These are phyloP conservation scores for Scaptomyza flava DNA, from an alignment of 2,888 invertebrate genomes.

Conservation along the genomic window DNA sequence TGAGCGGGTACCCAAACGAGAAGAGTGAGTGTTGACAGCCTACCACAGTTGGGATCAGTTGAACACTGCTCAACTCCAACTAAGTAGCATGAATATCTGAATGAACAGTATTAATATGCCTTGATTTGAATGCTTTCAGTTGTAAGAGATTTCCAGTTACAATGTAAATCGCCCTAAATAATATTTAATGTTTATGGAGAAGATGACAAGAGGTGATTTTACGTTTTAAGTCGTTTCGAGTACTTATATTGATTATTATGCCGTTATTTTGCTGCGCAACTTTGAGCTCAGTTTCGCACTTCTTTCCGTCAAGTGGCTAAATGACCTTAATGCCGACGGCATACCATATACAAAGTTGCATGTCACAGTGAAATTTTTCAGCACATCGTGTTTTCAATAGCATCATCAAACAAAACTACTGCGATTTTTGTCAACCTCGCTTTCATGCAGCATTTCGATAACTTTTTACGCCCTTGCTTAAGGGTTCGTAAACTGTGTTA, in stretches of 20 bases:
- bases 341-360: slow-evolving; percentile 10
- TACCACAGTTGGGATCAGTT: slow-evolving; percentile 16
- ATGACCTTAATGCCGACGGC: slow-evolving; percentile 1
- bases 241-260: not conserved
- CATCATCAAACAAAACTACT: slow-evolving; percentile 10
- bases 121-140: slow-evolving; percentile 1
- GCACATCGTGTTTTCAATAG: slow-evolving; percentile 10
- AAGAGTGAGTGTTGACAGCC: slow-evolving; percentile 3
- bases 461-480: not conserved
- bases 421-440: not conserved
- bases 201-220: not conserved
- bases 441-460: slow-evolving; percentile 1
- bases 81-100: slow-evolving; percentile 8
- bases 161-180: slow-evolving; percentile 1
- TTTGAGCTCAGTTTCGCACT: not conserved
- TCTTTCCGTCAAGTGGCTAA: not conserved
- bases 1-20: slow-evolving; percentile 46
- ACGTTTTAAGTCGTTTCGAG: not conserved
- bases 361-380: slow-evolving; percentile 4
- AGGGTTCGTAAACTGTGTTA: slow-evolving; percentile 1
- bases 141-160: not conserved
- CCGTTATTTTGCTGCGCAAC: not conserved
- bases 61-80: not conserved
- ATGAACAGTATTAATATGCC: slow-evolving; percentile 7
- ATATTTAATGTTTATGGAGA: not conserved